Evolutionary conservation across 2,797 vertebrate genomes (phyloP).

Genomic region (Todus mexicanus): DNA sequence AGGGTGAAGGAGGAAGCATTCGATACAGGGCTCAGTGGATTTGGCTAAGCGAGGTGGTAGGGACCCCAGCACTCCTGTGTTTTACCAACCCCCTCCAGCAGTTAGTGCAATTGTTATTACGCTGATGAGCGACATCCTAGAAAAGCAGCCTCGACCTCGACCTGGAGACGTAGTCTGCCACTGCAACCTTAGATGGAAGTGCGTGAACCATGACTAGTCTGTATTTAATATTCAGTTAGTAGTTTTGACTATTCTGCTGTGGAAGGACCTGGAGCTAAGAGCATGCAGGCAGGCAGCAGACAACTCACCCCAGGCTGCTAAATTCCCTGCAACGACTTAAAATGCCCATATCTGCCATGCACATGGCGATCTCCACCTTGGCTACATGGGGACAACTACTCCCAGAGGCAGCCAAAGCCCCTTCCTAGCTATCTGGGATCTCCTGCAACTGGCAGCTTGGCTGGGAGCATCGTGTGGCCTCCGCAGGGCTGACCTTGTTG

Average conservation of each 20-base stretch:
- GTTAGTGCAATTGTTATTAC: neutral
- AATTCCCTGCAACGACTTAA: neutral
- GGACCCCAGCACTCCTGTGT: neutral
- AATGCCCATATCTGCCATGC: neutral
- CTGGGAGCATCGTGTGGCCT: neutral
- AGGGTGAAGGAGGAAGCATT: neutral
- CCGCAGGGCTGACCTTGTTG: neutral
- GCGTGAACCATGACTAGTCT: fast-evolving
- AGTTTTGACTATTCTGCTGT: neutral
- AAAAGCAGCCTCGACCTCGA: neutral
- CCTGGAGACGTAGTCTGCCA: neutral
- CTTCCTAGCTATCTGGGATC: neutral
- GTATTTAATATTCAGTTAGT: neutral
- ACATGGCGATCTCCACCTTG: neutral
- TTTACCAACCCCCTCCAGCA: neutral
- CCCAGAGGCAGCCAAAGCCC: neutral
- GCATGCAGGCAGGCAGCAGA: neutral
- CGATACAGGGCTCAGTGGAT: fast-evolving
- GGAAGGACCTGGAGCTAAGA: neutral
- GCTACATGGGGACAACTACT: neutral
- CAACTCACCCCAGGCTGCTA: neutral
- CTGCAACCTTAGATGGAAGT: fast-evolving
- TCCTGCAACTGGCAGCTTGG: fast-evolving
- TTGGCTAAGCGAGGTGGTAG: fast-evolving
- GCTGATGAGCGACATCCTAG: fast-evolving